These are phyloP conservation scores for Pasiphila rectangulata DNA, from an alignment of 2,888 invertebrate genomes.

Conservation along the genomic window DNA sequence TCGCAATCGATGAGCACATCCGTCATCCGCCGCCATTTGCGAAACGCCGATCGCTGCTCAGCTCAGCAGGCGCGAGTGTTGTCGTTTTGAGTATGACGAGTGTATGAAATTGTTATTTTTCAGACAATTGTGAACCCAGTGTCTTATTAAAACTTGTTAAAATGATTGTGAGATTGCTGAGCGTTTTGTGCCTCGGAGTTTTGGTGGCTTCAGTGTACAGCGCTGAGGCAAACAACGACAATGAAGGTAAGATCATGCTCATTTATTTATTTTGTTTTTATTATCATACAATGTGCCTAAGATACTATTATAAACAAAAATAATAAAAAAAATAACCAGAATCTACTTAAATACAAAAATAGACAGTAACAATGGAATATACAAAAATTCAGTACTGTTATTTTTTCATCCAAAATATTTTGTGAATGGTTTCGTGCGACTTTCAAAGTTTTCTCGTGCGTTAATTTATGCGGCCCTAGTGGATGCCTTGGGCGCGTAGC, in stretches of 20 bases:
- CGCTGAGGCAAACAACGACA: slow-evolving; percentile 74
- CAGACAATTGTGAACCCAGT: slow-evolving; percentile 71
- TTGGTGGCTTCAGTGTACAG: slow-evolving; percentile 72
- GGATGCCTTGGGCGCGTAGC: slow-evolving; percentile 54
- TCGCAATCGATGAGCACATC: slow-evolving; percentile 79
- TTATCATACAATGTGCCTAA: slow-evolving; percentile 4
- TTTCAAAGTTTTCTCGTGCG: slow-evolving; percentile 36
- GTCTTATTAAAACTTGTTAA: slow-evolving; percentile 63
- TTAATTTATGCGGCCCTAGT: slow-evolving; percentile 46
- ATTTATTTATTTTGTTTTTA: slow-evolving; percentile 57
- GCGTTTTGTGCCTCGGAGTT: slow-evolving; percentile 75
- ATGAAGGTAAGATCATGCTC: slow-evolving; percentile 68
- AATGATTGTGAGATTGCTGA: slow-evolving; percentile 80
- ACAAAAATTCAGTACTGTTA: slow-evolving; percentile 16
- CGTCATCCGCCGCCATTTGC: slow-evolving; percentile 81
- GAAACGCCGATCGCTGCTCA: slow-evolving; percentile 71
- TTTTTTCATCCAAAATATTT: slow-evolving; percentile 9
- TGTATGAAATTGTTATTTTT: slow-evolving; percentile 69
- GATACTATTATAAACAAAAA: background rate
- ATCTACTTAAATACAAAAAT: background rate
- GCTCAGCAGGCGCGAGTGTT: slow-evolving; percentile 69
- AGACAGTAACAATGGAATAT: background rate
- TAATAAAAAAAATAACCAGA: background rate
- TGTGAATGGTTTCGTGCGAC: slow-evolving; percentile 13
- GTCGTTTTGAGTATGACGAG: slow-evolving; percentile 73